Evolutionary conservation across 2,888 invertebrate species (phyloP).

Genomic region (Baronia brevicornis): DNA sequence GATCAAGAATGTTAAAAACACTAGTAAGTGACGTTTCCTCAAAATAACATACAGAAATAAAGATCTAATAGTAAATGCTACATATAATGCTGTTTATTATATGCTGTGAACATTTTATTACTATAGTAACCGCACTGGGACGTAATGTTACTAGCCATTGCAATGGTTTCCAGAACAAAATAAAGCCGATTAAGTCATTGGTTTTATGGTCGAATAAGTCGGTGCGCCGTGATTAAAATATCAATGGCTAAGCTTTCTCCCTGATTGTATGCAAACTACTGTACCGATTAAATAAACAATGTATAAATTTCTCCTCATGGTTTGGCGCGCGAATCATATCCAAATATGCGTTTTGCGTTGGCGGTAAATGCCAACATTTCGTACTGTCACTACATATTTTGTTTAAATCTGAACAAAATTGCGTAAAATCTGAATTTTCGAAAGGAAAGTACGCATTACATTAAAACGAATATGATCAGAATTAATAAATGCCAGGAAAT

Average conservation of each 20-base stretch:
- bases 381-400: conserved; percentile 4
- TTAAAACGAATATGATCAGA: conserved; percentile 5
- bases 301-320: conserved; percentile 34
- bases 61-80: too few species aligned
- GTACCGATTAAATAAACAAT: conserved; percentile 42
- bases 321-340: conserved; percentile 26
- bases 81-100: too few species aligned
- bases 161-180: conserved; percentile 8
- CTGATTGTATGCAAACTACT: conserved; percentile 69
- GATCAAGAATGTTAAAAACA: too few species aligned
- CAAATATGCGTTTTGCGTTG: conserved; percentile 25
- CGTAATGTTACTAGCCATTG: conserved; percentile 9
- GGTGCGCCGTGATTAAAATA: conserved; percentile 58
- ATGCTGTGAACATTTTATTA: too few species aligned
- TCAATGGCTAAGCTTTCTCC: conserved; percentile 61
- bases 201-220: conserved; percentile 53
- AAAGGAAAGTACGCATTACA: conserved; percentile 8
- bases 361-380: conserved; percentile 16
- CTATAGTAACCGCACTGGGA: too few species aligned
- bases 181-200: conserved; percentile 37
- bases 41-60: too few species aligned
- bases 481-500: too few species aligned
- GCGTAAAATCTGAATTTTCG: conserved; percentile 9
- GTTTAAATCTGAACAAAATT: conserved; percentile 13
- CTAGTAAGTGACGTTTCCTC: too few species aligned